A percentile compares a stretch with the other conserved stretches of the same genome.
Evolutionary conservation across 2,113 vertebrate genomes (phyloP).

Genomic region (Oryzias curvinotus): DNA sequence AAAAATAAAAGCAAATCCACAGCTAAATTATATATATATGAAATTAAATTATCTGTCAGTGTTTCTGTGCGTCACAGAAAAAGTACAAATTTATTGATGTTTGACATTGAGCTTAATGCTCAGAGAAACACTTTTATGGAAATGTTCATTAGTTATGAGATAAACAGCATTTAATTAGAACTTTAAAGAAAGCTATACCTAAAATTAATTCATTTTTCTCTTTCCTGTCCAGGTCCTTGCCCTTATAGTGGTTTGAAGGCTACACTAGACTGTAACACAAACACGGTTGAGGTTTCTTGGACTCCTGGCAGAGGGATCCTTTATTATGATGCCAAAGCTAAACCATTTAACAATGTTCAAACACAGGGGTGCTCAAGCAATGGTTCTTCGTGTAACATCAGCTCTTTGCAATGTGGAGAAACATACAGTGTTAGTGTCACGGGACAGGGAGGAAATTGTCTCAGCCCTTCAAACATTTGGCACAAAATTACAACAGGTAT

Average conservation of each 20-base stretch:
- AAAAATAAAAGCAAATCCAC: too few species aligned
- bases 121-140: too few species aligned
- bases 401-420: slow-evolving; percentile 64
- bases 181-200: neutral
- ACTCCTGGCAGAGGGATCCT: slow-evolving; percentile 57
- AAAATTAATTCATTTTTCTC: neutral
- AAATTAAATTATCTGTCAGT: too few species aligned
- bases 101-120: too few species aligned
- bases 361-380: slow-evolving; percentile 52
- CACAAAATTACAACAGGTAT: slow-evolving; percentile 63
- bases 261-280: slow-evolving; percentile 59
- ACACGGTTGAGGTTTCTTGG: slow-evolving; percentile 71
- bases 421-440: slow-evolving; percentile 66
- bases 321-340: slow-evolving; percentile 61
- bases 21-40: too few species aligned
- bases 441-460: slow-evolving; percentile 67
- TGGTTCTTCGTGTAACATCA: slow-evolving; percentile 66
- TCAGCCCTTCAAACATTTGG: slow-evolving; percentile 48
- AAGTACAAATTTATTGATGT: too few species aligned
- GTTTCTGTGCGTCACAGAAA: too few species aligned
- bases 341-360: slow-evolving; percentile 7
- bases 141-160: too few species aligned
- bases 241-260: slow-evolving; percentile 46
- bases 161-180: too few species aligned
- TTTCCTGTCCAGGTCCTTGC: slow-evolving; percentile 67